phyloP scores from a whole-genome alignment of 2,113 vertebrate species.

The Nothobranchius kuhntae region DNA sequence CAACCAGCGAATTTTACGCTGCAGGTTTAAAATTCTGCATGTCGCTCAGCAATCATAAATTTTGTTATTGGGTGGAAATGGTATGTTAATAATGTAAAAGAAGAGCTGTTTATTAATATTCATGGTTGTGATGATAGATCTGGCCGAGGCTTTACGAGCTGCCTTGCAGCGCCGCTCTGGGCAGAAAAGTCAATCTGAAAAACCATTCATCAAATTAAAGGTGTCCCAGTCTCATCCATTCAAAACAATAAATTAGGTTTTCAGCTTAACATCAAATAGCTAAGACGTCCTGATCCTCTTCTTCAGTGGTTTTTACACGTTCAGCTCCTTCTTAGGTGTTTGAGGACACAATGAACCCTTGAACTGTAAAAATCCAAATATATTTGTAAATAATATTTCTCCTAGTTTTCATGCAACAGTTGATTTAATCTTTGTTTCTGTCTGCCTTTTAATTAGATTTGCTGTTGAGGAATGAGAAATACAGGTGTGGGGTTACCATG shows the following conservation, averaged over 20 bases:
- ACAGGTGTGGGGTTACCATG: no score
- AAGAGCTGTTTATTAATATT: constrained; percentile 66
- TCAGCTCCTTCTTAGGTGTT: background rate
- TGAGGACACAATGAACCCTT: no score
- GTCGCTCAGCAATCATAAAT: constrained; percentile 52
- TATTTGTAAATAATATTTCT: no score
- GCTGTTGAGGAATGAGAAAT: no score
- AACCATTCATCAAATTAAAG: constrained; percentile 28
- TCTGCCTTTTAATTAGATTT: no score
- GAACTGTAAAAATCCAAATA: no score
- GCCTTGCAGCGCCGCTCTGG: constrained; percentile 18
- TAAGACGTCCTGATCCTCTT: background rate
- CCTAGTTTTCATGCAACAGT: no score
- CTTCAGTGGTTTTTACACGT: background rate
- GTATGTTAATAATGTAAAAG: constrained; percentile 64
- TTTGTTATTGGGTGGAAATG: constrained; percentile 48
- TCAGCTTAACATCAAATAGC: constrained; percentile 3
- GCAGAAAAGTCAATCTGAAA: constrained; percentile 3
- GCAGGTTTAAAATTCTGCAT: constrained; percentile 29
- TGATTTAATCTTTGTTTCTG: no score
- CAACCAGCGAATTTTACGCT: constrained; percentile 18
- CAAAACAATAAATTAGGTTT: constrained; percentile 24
- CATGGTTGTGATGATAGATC: constrained; percentile 46
- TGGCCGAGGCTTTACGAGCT: constrained; percentile 32
- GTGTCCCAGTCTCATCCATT: constrained; percentile 8